A percentile compares a stretch with the other conserved stretches of the same genome.
Conservation (phyloP, 2,888 invertebrate species). For the Erebia epiphron region DNA sequence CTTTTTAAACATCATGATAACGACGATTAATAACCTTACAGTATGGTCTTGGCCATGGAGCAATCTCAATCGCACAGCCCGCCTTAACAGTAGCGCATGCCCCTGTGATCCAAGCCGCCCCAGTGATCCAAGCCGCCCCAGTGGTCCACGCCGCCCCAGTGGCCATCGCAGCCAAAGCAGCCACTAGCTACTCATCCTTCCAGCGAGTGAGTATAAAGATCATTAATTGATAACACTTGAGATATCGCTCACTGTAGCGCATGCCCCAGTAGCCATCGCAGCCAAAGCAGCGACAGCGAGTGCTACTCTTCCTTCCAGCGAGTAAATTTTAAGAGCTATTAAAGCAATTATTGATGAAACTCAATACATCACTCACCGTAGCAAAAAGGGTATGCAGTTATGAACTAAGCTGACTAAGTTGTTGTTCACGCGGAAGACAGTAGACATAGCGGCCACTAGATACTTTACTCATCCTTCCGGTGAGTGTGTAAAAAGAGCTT, state of each 20-base stretch:
- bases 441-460: too few species aligned
- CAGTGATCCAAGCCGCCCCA: conserved; percentile 45
- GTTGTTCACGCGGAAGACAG: too few species aligned
- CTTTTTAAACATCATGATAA: too few species aligned
- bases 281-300: too few species aligned
- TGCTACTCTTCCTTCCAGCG: too few species aligned
- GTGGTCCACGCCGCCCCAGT: conserved; percentile 48
- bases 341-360: conserved; percentile 23
- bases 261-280: too few species aligned
- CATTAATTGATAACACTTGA: too few species aligned
- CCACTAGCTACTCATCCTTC: conserved; percentile 84
- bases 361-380: neutral
- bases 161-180: conserved; percentile 60
- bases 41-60: conserved; percentile 39
- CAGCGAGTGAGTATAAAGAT: conserved; percentile 59
- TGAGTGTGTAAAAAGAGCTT: conserved; percentile 50
- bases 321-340: conserved; percentile 46
- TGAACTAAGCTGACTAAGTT: too few species aligned
- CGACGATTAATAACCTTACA: conserved; percentile 19
- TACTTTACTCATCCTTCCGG: conserved; percentile 79
- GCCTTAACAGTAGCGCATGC: conserved; percentile 51
- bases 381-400: too few species aligned
- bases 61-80: conserved; percentile 36
- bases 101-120: conserved; percentile 47
- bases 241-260: conserved; percentile 37